Evolutionary conservation across 2,797 vertebrate genomes (phyloP).

Genomic region (Tadarida brasiliensis): DNA sequence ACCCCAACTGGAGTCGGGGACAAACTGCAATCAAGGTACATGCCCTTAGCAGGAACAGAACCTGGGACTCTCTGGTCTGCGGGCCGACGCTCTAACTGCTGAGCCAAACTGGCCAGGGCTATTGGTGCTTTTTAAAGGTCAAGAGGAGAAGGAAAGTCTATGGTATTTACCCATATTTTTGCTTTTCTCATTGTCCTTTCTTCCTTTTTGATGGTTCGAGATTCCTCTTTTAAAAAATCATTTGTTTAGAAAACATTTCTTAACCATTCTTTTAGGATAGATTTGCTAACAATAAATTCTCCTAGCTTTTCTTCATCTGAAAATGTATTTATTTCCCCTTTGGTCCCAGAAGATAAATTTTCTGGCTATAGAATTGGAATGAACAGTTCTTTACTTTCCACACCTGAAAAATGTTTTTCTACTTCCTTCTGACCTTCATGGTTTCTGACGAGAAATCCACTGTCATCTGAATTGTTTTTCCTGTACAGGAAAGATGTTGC

Average conservation of each 20-base stretch:
- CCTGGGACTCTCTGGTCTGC: too few relatives aligned
- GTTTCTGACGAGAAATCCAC: neutral
- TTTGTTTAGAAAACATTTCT: neutral
- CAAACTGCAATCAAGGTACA: too few relatives aligned
- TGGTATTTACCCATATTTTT: constrained; percentile 5
- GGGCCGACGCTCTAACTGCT: too few relatives aligned
- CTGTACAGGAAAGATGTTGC: neutral
- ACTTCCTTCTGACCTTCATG: neutral
- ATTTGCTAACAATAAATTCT: neutral
- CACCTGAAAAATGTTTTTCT: neutral
- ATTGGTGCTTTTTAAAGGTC: too few relatives aligned
- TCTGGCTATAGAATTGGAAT: neutral
- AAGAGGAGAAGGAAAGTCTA: neutral
- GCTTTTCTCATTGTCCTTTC: neutral
- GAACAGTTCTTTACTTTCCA: neutral
- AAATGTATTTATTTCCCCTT: neutral
- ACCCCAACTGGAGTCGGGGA: too few relatives aligned
- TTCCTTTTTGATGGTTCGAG: neutral
- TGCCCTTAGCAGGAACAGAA: too few relatives aligned
- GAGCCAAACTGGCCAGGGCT: too few relatives aligned
- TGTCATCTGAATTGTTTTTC: neutral
- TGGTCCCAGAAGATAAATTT: neutral
- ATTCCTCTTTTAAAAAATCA: neutral
- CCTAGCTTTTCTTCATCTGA: neutral
- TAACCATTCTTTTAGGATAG: neutral